phyloP scores from a whole-genome alignment of 2,797 vertebrate species.

The Gobio occitaniae region DNA sequence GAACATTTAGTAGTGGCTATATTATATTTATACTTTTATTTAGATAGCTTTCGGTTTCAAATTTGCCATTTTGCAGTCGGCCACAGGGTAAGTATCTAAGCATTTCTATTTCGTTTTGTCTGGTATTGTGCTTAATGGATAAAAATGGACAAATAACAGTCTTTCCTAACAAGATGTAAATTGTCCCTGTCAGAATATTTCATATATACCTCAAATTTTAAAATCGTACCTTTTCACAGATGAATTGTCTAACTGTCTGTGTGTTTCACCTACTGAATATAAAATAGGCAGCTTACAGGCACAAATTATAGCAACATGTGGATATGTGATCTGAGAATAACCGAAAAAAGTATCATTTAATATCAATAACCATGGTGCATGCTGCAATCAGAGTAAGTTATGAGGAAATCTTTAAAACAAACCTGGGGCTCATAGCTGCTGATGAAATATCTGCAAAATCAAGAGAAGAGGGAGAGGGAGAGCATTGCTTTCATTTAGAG shows the following conservation, averaged over 20 bases:
- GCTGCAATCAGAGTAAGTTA: not conserved
- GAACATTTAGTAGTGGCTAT: not conserved
- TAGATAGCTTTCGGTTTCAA: not conserved
- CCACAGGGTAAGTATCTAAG: not conserved
- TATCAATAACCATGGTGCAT: not conserved
- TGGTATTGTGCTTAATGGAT: slow-evolving; percentile 6
- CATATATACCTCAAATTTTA: slow-evolving; percentile 33
- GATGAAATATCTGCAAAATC: slow-evolving; percentile 26
- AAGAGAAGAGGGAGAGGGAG: not conserved
- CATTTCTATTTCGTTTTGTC: not conserved
- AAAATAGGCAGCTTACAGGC: not conserved
- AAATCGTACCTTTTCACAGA: slow-evolving; percentile 20
- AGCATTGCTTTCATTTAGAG: slow-evolving; percentile 6
- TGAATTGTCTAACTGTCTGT: slow-evolving; percentile 32
- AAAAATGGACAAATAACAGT: slow-evolving; percentile 17
- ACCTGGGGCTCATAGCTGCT: slow-evolving; percentile 8
- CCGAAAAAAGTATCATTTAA: not conserved
- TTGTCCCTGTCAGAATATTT: slow-evolving; percentile 27
- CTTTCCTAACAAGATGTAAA: slow-evolving; percentile 36
- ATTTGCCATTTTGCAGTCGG: not conserved
- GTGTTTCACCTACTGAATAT: slow-evolving; percentile 16
- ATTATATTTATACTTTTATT: not conserved
- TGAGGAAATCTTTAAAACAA: slow-evolving; percentile 24
- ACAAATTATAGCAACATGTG: slow-evolving; percentile 13
- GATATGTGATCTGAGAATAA: not conserved